A percentile compares a stretch with the other conserved stretches of the same genome.
These are phyloP conservation scores for Plotosus lineatus DNA, from an alignment of 2,113 vertebrate species.

Conservation along the genomic window DNA sequence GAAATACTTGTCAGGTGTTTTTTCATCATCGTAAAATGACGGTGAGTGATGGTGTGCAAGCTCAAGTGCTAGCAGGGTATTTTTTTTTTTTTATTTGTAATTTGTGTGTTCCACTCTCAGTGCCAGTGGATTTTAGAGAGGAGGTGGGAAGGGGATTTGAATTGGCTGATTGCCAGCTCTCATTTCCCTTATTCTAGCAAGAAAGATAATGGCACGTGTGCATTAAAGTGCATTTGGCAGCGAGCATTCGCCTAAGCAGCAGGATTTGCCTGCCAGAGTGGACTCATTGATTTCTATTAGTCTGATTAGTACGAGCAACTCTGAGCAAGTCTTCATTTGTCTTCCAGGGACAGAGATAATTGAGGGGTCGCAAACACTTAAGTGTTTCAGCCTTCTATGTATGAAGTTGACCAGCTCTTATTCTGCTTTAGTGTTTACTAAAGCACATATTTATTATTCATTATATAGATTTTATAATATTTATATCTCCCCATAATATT, in stretches of 20 bases:
- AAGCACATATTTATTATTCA: neutral
- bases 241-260: constrained; percentile 50
- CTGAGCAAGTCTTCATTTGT: constrained; percentile 33
- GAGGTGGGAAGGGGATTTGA: neutral
- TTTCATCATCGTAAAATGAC: neutral
- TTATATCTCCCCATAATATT: neutral
- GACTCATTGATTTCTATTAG: constrained; percentile 61
- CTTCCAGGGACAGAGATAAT: constrained; percentile 40
- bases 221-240: constrained; percentile 50
- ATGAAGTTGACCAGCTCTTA: neutral
- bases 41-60: neutral
- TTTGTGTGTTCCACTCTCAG: constrained; percentile 18
- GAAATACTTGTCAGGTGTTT: neutral
- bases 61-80: neutral
- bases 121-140: neutral
- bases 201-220: constrained; percentile 35
- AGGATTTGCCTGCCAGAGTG: constrained; percentile 50
- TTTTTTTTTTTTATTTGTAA: neutral
- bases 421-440: neutral
- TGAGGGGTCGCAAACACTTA: constrained; percentile 4
- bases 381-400: constrained; percentile 14
- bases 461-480: neutral
- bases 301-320: constrained; percentile 48
- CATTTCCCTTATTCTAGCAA: constrained; percentile 29
- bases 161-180: constrained; percentile 32